A percentile compares a stretch with the other conserved stretches of the same genome.
Conservation (phyloP, 1,140 invertebrate species). For the Cydia pomonella region DNA sequence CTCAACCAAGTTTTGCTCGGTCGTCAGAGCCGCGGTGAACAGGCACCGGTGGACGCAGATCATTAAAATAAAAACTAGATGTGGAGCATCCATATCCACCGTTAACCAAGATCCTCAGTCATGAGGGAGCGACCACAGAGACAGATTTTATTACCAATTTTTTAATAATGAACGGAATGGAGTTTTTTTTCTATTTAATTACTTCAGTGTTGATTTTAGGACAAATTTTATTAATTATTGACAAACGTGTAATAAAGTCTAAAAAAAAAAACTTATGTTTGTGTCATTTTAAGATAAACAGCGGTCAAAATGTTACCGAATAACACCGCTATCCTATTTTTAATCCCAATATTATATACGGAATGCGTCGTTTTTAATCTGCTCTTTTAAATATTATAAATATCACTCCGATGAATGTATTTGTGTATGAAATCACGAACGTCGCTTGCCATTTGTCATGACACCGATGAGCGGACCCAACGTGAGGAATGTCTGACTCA, state of each 20-base stretch:
- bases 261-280: too few relatives aligned
- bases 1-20: background rate
- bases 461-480: background rate
- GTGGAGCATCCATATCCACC: background rate
- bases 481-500: conserved; percentile 8
- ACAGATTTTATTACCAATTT: too few relatives aligned
- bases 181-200: too few relatives aligned
- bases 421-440: background rate
- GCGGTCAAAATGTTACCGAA: too few relatives aligned
- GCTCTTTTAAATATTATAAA: background rate
- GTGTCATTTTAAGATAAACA: background rate
- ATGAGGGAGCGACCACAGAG: background rate
- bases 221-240: too few relatives aligned
- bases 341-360: background rate
- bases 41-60: background rate
- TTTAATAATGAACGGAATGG: too few relatives aligned
- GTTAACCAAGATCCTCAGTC: background rate
- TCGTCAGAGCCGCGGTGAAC: background rate
- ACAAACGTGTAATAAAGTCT: too few relatives aligned
- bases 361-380: background rate
- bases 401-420: background rate
- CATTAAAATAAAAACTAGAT: background rate
- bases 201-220: too few relatives aligned
- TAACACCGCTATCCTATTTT: background rate
- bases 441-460: conserved; percentile 6